phyloP scores from a whole-genome alignment of 2,888 invertebrate genomes.

The Therioaphis trifolii region DNA sequence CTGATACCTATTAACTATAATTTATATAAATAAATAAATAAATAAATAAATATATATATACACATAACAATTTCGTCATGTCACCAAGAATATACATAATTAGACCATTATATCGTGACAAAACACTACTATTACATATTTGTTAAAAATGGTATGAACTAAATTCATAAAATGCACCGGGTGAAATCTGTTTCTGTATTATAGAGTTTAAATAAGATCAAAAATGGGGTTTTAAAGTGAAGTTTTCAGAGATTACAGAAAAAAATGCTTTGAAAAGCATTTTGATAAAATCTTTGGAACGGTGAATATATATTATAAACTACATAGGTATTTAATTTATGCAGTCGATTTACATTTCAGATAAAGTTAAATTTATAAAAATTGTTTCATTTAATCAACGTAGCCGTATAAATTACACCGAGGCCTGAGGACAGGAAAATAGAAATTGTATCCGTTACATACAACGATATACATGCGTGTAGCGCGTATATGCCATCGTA shows the following conservation, averaged over 20 bases:
- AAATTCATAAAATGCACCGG: too few relatives aligned
- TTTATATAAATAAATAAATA: too few relatives aligned
- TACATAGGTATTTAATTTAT: background rate
- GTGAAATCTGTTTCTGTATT: background rate
- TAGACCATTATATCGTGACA: too few relatives aligned
- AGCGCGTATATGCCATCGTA: too few relatives aligned
- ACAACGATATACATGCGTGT: background rate
- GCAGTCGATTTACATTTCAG: background rate
- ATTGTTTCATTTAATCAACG: background rate
- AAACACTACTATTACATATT: too few relatives aligned
- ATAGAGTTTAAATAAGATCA: background rate
- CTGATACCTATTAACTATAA: too few relatives aligned
- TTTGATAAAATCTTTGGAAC: background rate
- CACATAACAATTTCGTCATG: too few relatives aligned
- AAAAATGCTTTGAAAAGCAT: background rate
- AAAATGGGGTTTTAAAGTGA: background rate
- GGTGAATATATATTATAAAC: background rate
- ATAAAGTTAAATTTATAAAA: constrained; percentile 1
- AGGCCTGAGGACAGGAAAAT: constrained; percentile 29
- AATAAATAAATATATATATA: too few relatives aligned
- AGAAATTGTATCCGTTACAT: constrained; percentile 14
- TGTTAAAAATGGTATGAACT: too few relatives aligned
- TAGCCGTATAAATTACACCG: background rate
- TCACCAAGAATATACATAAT: too few relatives aligned
- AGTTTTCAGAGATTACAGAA: background rate